Base-by-base conservation (phyloP, 1,140 invertebrate species). In the Teleopsis dalmanni region DNA sequence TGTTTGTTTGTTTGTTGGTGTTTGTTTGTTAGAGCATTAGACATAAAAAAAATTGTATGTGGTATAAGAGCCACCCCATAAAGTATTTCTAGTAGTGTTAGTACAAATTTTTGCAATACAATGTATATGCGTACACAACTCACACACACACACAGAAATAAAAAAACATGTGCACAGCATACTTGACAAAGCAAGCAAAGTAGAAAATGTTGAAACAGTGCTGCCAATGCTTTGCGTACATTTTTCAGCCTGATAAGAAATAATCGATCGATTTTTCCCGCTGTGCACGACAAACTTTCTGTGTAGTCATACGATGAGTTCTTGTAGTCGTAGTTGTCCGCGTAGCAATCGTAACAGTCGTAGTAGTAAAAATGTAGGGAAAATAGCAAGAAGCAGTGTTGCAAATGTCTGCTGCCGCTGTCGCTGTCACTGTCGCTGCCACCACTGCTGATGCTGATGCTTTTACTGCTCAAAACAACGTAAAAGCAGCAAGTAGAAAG, bases 191-290 rank as follows among this genome's bases (percentile, higher is more conserved):
- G 37, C 37, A 40, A 21, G 14, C 19, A 21, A 16, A 10, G 27
- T 10, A 1, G 21, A 18, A 33, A n/a, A 14, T 19, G 16, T 34
- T 6, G 29, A 22, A 27, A 23, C 18, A 45, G 29, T 45, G 43
- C 29, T 45, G 29, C 43, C 43, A 33, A 45, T 29, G 10, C n/a
- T 21, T 22, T 9, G 26, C 16, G 8, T 18, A 37, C 19, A 26
- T 26, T n/a, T 22, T 25, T 41, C 4, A 7, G 18, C 5, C n/a
- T 47, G 43, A 33, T 48, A 23, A 48, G 23, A 38, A 42, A 31
- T 43, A 53, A 52, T 64, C 62, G 54, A 64, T 64, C 61, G 62
- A 64, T 64, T 64, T 64, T 64, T 61, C 59, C 55, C 52, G 54
- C 51, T 31, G 51, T 29, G 22, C 16, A 34, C n/a, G n/a, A n/a